These are phyloP conservation scores for Ictalurus furcatus DNA, from an alignment of 2,113 vertebrate species.

Conservation along the genomic window DNA sequence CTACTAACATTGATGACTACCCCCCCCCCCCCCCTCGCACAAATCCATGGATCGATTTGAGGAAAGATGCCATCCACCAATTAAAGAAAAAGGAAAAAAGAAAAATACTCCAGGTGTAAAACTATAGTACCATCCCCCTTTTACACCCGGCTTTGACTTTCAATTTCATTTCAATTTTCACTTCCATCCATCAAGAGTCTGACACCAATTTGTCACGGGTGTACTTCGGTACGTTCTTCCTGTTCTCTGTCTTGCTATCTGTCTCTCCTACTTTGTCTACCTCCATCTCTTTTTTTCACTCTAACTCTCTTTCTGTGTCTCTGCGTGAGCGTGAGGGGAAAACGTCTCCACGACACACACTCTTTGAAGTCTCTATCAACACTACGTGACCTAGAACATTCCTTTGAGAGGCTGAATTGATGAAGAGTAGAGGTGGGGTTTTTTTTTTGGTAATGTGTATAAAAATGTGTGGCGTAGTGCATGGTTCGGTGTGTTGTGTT, in stretches of 20 bases:
- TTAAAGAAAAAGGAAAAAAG: not conserved
- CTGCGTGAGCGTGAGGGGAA: not conserved
- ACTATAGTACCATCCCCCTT: not conserved
- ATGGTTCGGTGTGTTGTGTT: not conserved
- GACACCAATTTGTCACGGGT: not conserved
- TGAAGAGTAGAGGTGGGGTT: not conserved
- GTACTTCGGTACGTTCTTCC: not conserved
- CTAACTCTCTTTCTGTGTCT: not conserved
- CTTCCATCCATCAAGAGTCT: not conserved
- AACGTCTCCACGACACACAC: not conserved
- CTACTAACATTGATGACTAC: not conserved
- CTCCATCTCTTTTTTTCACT: not conserved
- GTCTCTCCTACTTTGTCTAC: not conserved
- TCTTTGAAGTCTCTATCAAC: slow-evolving; percentile 26
- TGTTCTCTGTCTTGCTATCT: not conserved
- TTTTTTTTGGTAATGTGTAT: slow-evolving; percentile 7
- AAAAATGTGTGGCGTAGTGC: slow-evolving; percentile 3
- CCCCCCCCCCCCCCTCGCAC: not conserved
- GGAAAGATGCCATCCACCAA: not conserved
- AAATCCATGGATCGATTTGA: not conserved
- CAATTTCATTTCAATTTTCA: not conserved
- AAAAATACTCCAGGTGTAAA: not conserved
- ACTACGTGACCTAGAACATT: slow-evolving; percentile 15
- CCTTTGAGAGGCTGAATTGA: not conserved
- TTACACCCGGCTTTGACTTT: not conserved